Conservation (phyloP, 2,797 vertebrate genomes). For the Momotus momota region DNA sequence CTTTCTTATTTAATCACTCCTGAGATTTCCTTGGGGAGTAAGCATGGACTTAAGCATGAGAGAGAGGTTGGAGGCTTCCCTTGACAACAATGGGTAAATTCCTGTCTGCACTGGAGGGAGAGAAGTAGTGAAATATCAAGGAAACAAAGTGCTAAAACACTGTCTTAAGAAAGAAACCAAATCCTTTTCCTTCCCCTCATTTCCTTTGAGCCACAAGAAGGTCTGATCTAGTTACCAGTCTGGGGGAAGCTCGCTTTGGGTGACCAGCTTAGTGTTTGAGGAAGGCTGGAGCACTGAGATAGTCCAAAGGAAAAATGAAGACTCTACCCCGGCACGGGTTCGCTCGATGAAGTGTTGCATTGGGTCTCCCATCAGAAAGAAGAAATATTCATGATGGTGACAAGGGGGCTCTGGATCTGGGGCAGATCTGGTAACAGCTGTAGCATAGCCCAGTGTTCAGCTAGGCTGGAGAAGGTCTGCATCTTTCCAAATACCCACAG, state of each 20-base stretch:
- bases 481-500: not conserved
- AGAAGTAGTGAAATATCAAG: not conserved
- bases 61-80: not conserved
- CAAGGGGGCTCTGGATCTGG: not conserved
- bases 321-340: not conserved
- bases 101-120: not conserved
- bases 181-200: not conserved
- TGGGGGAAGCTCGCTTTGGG: not conserved
- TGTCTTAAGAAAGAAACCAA: not conserved
- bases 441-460: not conserved
- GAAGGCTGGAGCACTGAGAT: not conserved
- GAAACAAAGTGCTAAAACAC: not conserved
- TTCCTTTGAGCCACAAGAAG: not conserved
- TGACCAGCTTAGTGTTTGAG: not conserved
- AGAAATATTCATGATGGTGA: fast-evolving
- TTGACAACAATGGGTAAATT: not conserved
- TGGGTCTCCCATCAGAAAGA: not conserved
- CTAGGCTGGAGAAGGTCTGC: not conserved
- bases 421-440: not conserved
- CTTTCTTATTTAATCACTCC: not conserved
- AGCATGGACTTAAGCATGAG: not conserved
- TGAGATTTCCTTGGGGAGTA: not conserved
- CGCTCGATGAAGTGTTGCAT: not conserved
- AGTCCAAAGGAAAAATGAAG: not conserved
- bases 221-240: not conserved